These are phyloP conservation scores for Diarsia dahlii DNA, from an alignment of 2,888 invertebrate genomes.

Conservation along the genomic window DNA sequence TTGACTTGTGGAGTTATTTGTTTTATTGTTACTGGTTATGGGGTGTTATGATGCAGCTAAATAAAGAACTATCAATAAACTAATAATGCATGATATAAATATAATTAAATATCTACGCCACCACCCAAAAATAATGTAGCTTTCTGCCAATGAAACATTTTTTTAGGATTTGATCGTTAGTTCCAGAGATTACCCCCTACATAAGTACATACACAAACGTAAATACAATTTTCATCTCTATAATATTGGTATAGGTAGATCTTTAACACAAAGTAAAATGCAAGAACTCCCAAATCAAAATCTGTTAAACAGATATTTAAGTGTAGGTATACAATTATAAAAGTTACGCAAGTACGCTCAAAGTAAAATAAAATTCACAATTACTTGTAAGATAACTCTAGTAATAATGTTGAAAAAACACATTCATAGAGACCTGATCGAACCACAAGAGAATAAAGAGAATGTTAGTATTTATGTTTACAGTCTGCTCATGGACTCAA, in stretches of 20 bases:
- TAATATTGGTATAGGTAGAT: not conserved
- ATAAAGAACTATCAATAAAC: not conserved
- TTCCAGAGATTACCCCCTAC: too few species aligned
- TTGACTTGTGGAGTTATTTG: conserved; percentile 4
- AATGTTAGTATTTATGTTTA: conserved; percentile 46
- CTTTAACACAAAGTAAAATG: not conserved
- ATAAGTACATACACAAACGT: too few species aligned
- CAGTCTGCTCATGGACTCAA: conserved; percentile 34
- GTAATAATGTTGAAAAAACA: not conserved
- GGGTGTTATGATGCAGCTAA: not conserved
- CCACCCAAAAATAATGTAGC: too few species aligned
- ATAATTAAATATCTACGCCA: too few species aligned
- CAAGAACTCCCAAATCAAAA: not conserved
- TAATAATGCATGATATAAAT: too few species aligned
- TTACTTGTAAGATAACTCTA: not conserved
- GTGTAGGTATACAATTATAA: not conserved
- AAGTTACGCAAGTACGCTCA: not conserved
- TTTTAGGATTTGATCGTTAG: too few species aligned
- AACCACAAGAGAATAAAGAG: conserved; percentile 33
- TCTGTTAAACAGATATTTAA: not conserved
- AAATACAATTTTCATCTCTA: too few species aligned
- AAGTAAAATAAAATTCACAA: not conserved
- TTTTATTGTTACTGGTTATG: not conserved
- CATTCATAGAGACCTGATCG: not conserved
- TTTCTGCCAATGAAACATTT: too few species aligned